Evolutionary conservation across 2,888 invertebrate species (phyloP), one percentile per base, ranked within the genome.

Genomic region (Heliconius cydno): DNA sequence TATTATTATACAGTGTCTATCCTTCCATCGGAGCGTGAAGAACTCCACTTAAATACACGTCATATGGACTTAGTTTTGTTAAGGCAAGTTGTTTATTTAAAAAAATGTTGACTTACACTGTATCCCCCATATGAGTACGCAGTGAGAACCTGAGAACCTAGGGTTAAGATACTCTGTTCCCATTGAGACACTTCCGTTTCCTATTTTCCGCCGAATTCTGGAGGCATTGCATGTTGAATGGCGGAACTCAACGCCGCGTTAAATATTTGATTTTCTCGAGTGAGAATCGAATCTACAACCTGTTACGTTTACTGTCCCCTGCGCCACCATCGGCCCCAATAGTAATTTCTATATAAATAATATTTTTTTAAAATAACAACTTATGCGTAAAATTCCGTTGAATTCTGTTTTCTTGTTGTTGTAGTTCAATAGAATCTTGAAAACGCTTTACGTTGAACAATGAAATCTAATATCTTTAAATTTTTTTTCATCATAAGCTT

Each of bases 21-120:
- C 30, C 67, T 38, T 38, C 67, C 67, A 68, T 34, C 67, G 67
- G 22, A 38, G 34, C 68, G 41, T 68, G n/a, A 68, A 68, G 38
- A 41, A 38, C 41, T 68, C 68, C 68, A 67, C 67, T 41, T 68
- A 68, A 68, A 68, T 38, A 41, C 22, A 41, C 68, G 2, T 68
- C 12, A 38, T 68, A 68, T 68, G 12, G 12, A 34, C 38, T 34
- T 67, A 60, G 67, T 7, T 34, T 41, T 41, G 68, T 68, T 41
- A 68, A 68, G 38, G 38, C 38, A 41, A 68, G 13, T 41, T 41
- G 38, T n/a, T 41, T 34, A 34, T 34, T 30, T 9, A 34, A 34
- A 34, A 34, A 7, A 34, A 34, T 34, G 34, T 34, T 34, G 7
- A 34, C 34, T 34, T 34, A 34, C 34, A 9, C 34, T 34, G 41